Evolutionary conservation across 2,113 vertebrate species (phyloP).

Genomic region (Oncorhynchus tshawytscha): DNA sequence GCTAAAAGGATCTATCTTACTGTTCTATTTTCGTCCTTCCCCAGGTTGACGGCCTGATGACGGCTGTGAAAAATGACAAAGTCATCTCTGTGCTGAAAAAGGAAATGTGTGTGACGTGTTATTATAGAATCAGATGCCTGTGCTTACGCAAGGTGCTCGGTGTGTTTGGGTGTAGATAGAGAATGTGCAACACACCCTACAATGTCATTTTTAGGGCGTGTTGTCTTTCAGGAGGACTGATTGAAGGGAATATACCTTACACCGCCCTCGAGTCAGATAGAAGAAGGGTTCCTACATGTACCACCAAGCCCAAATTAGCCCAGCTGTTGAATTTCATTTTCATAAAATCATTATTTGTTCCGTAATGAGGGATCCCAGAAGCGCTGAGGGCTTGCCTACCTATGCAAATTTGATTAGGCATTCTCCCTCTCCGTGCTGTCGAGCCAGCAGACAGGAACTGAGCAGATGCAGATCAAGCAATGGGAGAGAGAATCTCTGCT

Average conservation of each 20-base stretch:
- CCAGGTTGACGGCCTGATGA: neutral
- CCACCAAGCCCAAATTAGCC: constrained; percentile 15
- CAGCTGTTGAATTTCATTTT: constrained; percentile 41
- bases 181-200: neutral
- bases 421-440: neutral
- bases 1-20: neutral
- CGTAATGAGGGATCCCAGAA: constrained; percentile 39
- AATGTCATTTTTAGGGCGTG: neutral
- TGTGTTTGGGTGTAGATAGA: too few relatives aligned
- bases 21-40: neutral
- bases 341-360: constrained; percentile 34
- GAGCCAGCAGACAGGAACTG: neutral
- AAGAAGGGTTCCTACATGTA: neutral
- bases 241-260: neutral
- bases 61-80: neutral
- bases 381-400: constrained; percentile 19
- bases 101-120: neutral
- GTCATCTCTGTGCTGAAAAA: neutral
- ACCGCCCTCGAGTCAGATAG: neutral
- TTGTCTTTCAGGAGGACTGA: neutral
- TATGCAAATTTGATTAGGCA: constrained; percentile 39
- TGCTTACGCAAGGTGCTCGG: neutral
- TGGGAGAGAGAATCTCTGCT: neutral
- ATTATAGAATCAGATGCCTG: neutral
- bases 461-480: constrained; percentile 4